Percentiles rank a stretch among this genome's conserved stretches.
Conservation (phyloP, 1,140 invertebrate species). For the Euwallacea fornicatus region DNA sequence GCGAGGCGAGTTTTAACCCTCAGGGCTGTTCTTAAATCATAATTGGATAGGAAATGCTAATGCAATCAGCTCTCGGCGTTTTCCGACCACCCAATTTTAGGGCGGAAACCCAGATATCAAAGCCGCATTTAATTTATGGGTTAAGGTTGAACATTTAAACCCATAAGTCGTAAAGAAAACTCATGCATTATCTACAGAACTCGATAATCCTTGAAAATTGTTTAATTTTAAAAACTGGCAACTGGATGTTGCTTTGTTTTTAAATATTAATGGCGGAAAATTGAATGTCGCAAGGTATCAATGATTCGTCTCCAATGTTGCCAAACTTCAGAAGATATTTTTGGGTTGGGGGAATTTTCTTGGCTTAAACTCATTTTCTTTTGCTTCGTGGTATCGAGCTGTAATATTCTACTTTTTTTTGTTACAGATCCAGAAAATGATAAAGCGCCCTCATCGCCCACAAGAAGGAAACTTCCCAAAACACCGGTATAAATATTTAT, state of each 20-base stretch:
- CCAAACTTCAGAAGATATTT: too few species aligned
- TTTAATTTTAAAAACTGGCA: too few species aligned
- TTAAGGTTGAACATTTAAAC: too few species aligned
- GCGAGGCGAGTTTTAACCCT: not conserved
- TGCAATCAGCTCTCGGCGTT: conserved; percentile 6
- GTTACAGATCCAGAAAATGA: conserved; percentile 73
- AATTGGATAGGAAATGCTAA: conserved; percentile 22
- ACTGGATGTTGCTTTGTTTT: too few species aligned
- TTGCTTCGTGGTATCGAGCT: not conserved
- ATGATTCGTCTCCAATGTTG: too few species aligned
- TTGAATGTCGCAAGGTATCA: too few species aligned
- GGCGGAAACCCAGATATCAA: conserved; percentile 11
- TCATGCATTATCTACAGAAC: too few species aligned
- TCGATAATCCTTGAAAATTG: too few species aligned
- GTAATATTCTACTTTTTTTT: not conserved
- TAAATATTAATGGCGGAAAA: too few species aligned
- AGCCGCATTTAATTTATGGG: conserved; percentile 10
- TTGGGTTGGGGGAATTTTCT: too few species aligned
- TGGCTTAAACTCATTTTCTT: not conserved
- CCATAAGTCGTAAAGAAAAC: too few species aligned
- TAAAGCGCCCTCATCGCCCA: conserved; percentile 82
- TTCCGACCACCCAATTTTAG: conserved; percentile 1
- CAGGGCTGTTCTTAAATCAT: conserved; percentile 12
- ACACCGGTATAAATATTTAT: conserved; percentile 80
- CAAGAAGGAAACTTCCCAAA: conserved; percentile 89